Conservation (phyloP, 2,113 vertebrate species). For the Salvelinus sp. region DNA sequence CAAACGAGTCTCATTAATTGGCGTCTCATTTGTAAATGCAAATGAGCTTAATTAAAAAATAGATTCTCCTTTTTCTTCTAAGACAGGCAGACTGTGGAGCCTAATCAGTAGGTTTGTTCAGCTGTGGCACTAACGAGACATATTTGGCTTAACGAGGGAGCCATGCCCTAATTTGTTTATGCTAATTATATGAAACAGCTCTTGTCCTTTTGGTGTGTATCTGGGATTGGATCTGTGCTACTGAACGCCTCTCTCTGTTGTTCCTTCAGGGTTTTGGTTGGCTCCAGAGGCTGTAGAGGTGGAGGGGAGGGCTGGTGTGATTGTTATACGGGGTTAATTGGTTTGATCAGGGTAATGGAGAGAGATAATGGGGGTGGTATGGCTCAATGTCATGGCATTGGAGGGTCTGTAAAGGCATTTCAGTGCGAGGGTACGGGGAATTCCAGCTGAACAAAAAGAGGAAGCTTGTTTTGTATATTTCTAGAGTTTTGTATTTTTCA, state of each 20-base stretch:
- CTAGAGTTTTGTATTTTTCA: too few relatives aligned
- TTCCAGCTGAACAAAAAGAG: not conserved
- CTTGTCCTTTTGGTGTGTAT: constrained; percentile 73
- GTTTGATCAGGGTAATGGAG: constrained; percentile 64
- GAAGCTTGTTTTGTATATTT: too few relatives aligned
- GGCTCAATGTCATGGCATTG: constrained; percentile 50
- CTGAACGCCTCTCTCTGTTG: constrained; percentile 47
- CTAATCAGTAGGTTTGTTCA: constrained; percentile 76
- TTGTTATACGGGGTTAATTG: constrained; percentile 69
- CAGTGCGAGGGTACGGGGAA: not conserved
- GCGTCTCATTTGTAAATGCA: constrained; percentile 78
- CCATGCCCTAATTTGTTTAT: constrained; percentile 81
- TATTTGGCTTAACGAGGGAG: constrained; percentile 77
- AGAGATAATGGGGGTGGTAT: constrained; percentile 56
- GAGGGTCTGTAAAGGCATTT: constrained; percentile 10
- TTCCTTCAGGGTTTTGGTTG: constrained; percentile 60
- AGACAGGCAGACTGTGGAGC: constrained; percentile 65
- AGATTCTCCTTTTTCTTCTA: constrained; percentile 73
- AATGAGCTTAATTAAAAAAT: constrained; percentile 79
- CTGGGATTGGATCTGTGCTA: constrained; percentile 68
- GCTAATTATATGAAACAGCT: constrained; percentile 79
- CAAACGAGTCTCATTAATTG: constrained; percentile 75
- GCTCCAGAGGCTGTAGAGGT: constrained; percentile 41
- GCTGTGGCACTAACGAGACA: constrained; percentile 75
- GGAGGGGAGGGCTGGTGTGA: constrained; percentile 43